Percentiles rank a stretch among this genome's conserved stretches.
Evolutionary conservation across 2,113 vertebrate species (phyloP).

Genomic region (Heptranchias perlo): DNA sequence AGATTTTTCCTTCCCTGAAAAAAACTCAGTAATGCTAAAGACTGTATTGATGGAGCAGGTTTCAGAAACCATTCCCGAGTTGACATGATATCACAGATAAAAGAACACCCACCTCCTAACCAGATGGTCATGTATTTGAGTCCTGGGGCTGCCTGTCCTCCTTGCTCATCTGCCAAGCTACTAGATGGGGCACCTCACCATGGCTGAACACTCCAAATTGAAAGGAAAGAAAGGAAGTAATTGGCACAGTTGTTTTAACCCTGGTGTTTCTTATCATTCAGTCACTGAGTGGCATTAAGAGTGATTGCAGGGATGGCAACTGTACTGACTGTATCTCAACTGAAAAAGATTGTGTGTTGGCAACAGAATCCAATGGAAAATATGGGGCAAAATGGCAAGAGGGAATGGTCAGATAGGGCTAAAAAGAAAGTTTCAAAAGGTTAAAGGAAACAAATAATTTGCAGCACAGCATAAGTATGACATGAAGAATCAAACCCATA

Average conservation of each 20-base stretch:
- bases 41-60: not conserved
- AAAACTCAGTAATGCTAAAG: not conserved
- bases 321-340: not conserved
- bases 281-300: not conserved
- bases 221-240: not conserved
- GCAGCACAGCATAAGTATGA: not conserved
- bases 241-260: not conserved
- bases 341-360: not conserved
- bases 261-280: not conserved
- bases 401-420: not conserved
- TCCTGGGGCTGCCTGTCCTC: not conserved
- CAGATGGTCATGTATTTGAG: not conserved
- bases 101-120: not conserved
- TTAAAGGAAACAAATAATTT: not conserved
- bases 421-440: not conserved
- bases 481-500: not conserved
- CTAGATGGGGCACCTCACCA: not conserved
- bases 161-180: not conserved
- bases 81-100: not conserved
- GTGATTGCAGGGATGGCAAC: not conserved
- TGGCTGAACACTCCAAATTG: not conserved
- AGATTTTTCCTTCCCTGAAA: not conserved
- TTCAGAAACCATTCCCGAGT: not conserved
- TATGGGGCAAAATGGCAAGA: not conserved
- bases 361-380: not conserved